A percentile compares a stretch with the other conserved stretches of the same genome.
Conservation (phyloP, 1,140 invertebrate species). For the Hylaeus volcanicus region DNA sequence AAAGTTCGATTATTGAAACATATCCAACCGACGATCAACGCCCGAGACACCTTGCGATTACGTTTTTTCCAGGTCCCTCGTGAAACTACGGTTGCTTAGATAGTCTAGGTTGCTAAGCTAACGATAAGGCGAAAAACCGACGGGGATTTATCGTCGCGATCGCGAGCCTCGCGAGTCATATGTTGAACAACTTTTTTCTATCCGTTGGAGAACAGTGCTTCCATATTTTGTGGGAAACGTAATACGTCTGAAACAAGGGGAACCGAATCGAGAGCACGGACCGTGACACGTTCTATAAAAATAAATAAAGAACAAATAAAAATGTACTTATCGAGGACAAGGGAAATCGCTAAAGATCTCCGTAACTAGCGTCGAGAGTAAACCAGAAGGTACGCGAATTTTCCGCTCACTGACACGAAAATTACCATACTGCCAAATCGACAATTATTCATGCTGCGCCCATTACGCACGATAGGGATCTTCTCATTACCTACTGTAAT, state of each 20-base stretch:
- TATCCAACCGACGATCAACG: slow-evolving; percentile 58
- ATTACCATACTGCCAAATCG: slow-evolving; percentile 81
- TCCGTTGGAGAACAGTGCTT: slow-evolving; percentile 60
- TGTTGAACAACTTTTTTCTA: slow-evolving; percentile 33
- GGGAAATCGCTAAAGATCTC: slow-evolving; percentile 9
- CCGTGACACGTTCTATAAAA: slow-evolving; percentile 41
- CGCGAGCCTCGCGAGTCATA: slow-evolving; percentile 26
- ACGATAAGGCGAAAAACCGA: slow-evolving; percentile 56
- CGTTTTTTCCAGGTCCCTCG: slow-evolving; percentile 1
- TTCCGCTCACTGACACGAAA: slow-evolving; percentile 73
- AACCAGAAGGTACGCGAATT: slow-evolving; percentile 61
- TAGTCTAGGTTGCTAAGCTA: slow-evolving; percentile 48
- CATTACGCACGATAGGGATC: slow-evolving; percentile 77
- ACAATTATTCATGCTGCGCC: slow-evolving; percentile 77
- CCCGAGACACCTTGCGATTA: slow-evolving; percentile 5
- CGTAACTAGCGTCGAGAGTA: slow-evolving; percentile 16
- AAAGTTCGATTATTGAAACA: slow-evolving; percentile 61
- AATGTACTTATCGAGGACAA: slow-evolving; percentile 50
- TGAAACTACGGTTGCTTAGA: slow-evolving; percentile 31
- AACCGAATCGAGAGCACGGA: slow-evolving; percentile 1
- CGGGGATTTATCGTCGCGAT: slow-evolving; percentile 42
- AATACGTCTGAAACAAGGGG: slow-evolving; percentile 5
- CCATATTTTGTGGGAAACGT: slow-evolving; percentile 46
- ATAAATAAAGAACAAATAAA: no score
- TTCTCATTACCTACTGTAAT: slow-evolving; percentile 77